phyloP scores from a whole-genome alignment of 2,797 vertebrate species.

The Pachyuromys duprasi region DNA sequence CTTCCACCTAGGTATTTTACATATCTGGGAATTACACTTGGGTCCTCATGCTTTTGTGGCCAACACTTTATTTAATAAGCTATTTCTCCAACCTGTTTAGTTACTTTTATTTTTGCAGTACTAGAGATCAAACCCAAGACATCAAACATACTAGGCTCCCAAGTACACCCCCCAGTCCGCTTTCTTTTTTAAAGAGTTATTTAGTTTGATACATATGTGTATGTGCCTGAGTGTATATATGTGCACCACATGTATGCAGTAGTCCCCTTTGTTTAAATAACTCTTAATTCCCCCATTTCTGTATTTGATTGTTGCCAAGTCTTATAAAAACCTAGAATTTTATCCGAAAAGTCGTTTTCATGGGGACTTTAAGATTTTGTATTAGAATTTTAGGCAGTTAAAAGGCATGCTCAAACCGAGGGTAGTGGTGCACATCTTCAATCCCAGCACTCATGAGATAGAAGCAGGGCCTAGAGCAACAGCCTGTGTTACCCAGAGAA shows the following conservation, averaged over 20 bases:
- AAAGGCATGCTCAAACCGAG: not conserved
- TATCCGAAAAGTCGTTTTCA: conserved; percentile 50
- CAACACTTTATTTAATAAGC: not conserved
- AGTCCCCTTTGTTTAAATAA: not conserved
- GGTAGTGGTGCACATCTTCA: not conserved
- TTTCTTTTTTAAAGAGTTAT: not conserved
- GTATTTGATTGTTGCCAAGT: not conserved
- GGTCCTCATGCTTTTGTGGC: not conserved
- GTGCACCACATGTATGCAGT: no score
- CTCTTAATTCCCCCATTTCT: not conserved
- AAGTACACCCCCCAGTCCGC: not conserved
- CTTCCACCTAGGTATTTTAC: not conserved
- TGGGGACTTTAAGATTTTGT: conserved; percentile 17
- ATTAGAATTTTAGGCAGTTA: conserved; percentile 28
- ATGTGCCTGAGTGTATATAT: not conserved
- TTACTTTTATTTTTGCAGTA: conserved; percentile 1
- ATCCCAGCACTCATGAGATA: not conserved
- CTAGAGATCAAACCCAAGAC: not conserved
- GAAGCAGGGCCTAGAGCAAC: not conserved
- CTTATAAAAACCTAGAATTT: conserved; percentile 32
- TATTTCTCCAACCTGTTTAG: not conserved
- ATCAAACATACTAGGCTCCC: not conserved
- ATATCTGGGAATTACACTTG: not conserved
- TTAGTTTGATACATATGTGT: not conserved
- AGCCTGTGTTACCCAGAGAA: no score